Conservation (phyloP, 2,797 vertebrate species). For the Mionectes olivaceus region DNA sequence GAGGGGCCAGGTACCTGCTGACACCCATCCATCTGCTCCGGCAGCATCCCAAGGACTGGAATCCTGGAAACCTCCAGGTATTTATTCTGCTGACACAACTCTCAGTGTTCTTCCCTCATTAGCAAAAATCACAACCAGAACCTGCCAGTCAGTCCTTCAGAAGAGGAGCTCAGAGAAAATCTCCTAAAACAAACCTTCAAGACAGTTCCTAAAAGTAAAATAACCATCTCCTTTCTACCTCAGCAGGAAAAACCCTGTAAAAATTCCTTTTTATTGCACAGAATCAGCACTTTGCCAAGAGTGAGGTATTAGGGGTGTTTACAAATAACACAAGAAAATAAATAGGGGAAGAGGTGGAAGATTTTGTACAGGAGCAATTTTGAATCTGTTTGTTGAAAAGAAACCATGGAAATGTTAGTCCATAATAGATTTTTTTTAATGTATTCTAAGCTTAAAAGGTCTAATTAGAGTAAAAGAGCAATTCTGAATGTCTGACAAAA, state of each 20-base stretch:
- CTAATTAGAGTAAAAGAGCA: slow-evolving; percentile 4
- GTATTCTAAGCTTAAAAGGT: background rate
- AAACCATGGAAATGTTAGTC: background rate
- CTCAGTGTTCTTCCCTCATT: background rate
- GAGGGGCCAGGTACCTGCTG: background rate
- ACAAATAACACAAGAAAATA: background rate
- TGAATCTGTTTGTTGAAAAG: background rate
- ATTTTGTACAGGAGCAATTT: background rate
- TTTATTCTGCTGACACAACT: background rate
- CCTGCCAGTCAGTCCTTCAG: background rate
- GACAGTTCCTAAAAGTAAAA: background rate
- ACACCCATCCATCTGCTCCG: fast-evolving
- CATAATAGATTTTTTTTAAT: background rate
- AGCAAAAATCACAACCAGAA: background rate
- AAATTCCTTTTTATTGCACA: background rate
- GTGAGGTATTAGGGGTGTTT: background rate
- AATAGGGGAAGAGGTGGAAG: background rate
- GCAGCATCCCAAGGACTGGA: background rate
- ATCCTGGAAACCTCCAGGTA: background rate
- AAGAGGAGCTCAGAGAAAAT: background rate
- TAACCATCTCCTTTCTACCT: background rate
- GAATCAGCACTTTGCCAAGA: background rate
- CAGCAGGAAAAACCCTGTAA: background rate
- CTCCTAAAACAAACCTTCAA: background rate
- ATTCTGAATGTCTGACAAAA: background rate